These are phyloP conservation scores for Rhodinocichla rosea DNA, from an alignment of 2,113 vertebrate species.

Conservation along the genomic window DNA sequence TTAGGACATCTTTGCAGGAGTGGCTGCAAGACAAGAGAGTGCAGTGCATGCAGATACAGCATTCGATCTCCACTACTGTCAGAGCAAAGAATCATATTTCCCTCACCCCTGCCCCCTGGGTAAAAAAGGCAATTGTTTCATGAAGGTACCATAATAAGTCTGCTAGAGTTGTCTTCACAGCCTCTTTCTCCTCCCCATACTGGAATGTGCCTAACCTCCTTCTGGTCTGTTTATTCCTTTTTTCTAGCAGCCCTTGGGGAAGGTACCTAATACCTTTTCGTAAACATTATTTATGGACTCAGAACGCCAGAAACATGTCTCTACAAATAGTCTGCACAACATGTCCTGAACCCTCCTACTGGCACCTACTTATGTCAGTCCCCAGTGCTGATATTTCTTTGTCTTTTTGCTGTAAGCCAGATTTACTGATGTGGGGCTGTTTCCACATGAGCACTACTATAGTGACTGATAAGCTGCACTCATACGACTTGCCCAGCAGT, in stretches of 20 bases:
- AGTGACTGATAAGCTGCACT: background rate
- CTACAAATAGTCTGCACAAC: slow-evolving; percentile 24
- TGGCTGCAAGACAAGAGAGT: background rate
- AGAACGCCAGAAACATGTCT: background rate
- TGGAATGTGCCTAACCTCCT: slow-evolving; percentile 57
- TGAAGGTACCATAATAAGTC: background rate
- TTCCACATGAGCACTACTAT: background rate
- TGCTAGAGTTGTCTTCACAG: slow-evolving; percentile 21
- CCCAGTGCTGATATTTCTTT: background rate
- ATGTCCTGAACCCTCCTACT: background rate
- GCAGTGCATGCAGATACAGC: background rate
- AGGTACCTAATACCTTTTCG: background rate
- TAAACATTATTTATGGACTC: slow-evolving; percentile 50
- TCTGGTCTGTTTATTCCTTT: slow-evolving; percentile 22
- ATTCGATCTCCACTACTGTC: background rate
- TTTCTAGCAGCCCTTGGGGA: slow-evolving; percentile 28
- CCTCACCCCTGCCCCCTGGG: background rate
- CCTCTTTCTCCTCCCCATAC: slow-evolving; percentile 40
- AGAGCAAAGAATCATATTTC: background rate
- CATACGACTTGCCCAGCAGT: background rate
- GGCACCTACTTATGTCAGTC: background rate
- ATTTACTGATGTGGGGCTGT: background rate
- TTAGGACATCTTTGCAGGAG: background rate
- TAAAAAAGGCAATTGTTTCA: slow-evolving; percentile 38
- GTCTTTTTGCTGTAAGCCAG: background rate